phyloP scores from a whole-genome alignment of 2,888 invertebrate genomes.

The Chymomyza amoena region DNA sequence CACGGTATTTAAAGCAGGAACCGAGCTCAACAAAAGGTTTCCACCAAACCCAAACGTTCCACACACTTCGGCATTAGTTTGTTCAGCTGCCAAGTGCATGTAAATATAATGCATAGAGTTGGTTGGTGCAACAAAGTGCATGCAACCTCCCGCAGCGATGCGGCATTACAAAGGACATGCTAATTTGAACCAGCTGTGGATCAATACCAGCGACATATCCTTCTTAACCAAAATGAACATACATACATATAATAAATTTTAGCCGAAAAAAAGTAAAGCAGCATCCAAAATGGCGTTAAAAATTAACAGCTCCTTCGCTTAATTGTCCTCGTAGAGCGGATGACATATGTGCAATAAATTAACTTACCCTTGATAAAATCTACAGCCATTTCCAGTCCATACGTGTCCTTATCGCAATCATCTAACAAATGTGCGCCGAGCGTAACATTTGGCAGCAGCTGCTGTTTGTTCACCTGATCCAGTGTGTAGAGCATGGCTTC shows the following conservation, averaged over 20 bases:
- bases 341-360: background rate
- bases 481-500: conserved; percentile 96
- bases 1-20: background rate
- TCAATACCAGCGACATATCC: too few species aligned
- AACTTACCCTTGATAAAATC: conserved; percentile 96
- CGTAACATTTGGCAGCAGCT: conserved; percentile 86
- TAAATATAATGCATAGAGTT: background rate
- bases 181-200: background rate
- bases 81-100: background rate
- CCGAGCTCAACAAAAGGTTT: background rate
- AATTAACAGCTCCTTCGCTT: background rate
- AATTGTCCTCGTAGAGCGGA: background rate
- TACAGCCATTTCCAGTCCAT: conserved; percentile 96
- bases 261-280: background rate
- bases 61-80: background rate
- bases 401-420: conserved; percentile 97
- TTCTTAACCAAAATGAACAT: too few species aligned
- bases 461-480: conserved; percentile 86
- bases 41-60: background rate
- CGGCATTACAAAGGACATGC: background rate
- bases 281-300: background rate
- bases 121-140: background rate
- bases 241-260: too few species aligned
- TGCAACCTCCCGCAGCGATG: too few species aligned
- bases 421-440: conserved; percentile 94